These are phyloP conservation scores for Heterochromis multidens DNA, from an alignment of 2,113 vertebrate species.

Conservation along the genomic window DNA sequence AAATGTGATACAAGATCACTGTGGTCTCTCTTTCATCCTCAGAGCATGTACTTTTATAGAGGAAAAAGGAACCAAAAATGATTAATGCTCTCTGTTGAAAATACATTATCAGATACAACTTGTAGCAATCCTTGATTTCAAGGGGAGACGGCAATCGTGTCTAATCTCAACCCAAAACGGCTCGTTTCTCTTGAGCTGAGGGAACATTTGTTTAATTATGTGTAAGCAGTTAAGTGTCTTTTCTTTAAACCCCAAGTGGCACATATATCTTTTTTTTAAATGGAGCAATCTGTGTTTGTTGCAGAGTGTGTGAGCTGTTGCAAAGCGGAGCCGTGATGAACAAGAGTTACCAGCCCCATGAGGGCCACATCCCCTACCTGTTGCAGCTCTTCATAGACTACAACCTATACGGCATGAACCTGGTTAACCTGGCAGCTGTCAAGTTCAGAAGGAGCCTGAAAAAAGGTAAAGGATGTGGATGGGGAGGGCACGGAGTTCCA, in stretches of 20 bases:
- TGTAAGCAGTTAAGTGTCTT: neutral
- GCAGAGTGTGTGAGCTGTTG: slow-evolving; percentile 95
- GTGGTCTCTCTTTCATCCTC: neutral
- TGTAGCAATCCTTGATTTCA: neutral
- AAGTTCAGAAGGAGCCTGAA: slow-evolving; percentile 86
- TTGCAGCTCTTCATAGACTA: slow-evolving; percentile 99
- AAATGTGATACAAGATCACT: neutral
- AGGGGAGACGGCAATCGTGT: neutral
- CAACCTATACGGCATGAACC: slow-evolving; percentile 98
- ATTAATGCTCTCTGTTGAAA: neutral
- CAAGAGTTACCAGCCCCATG: slow-evolving; percentile 95
- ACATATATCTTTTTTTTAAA: neutral
- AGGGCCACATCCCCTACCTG: slow-evolving; percentile 97
- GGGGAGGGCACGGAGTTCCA: neutral
- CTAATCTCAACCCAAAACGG: neutral
- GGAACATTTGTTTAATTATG: neutral
- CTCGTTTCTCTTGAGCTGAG: neutral
- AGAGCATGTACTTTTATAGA: neutral
- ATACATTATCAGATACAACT: neutral
- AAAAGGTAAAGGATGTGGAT: slow-evolving; percentile 77
- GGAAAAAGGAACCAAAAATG: neutral
- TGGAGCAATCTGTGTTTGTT: neutral
- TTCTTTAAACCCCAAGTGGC: neutral
- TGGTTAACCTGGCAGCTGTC: slow-evolving; percentile 89
- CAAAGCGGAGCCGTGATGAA: slow-evolving; percentile 99